Evolutionary conservation across 2,113 vertebrate genomes (phyloP).

Genomic region (Maccullochella peelii): DNA sequence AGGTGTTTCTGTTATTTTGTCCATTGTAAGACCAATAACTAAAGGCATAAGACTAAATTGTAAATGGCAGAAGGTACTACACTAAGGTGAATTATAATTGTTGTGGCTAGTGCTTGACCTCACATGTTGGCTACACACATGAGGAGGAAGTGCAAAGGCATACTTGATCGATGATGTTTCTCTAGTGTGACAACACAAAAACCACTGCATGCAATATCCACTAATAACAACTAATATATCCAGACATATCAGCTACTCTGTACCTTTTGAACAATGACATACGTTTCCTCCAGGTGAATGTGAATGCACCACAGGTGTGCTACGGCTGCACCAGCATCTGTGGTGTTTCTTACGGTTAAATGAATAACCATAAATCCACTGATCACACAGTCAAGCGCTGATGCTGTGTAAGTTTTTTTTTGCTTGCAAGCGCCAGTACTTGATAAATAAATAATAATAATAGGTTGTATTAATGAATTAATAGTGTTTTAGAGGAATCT

Average conservation of each 20-base stretch:
- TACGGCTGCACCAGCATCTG: conserved; percentile 22
- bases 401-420: conserved; percentile 19
- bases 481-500: conserved; percentile 5
- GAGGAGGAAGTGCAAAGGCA: not conserved
- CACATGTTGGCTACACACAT: not conserved
- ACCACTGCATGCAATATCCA: not conserved
- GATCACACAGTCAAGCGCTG: conserved; percentile 4
- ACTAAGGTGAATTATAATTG: not conserved
- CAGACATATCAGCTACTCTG: not conserved
- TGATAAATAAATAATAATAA: conserved; percentile 47
- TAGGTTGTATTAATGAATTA: conserved; percentile 44
- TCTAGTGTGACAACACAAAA: not conserved
- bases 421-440: conserved; percentile 7
- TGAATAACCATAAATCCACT: conserved; percentile 14
- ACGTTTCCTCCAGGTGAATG: not conserved
- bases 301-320: conserved; percentile 1
- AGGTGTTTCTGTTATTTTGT: not conserved
- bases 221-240: not conserved
- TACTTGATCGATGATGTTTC: not conserved
- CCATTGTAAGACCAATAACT: not conserved
- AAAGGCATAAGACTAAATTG: not conserved
- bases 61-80: not conserved
- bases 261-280: not conserved
- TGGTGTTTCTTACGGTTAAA: conserved; percentile 10
- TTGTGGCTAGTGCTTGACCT: not conserved